These are phyloP conservation scores for Rostrhamus sociabilis DNA, from an alignment of 2,797 vertebrate species.

Conservation along the genomic window DNA sequence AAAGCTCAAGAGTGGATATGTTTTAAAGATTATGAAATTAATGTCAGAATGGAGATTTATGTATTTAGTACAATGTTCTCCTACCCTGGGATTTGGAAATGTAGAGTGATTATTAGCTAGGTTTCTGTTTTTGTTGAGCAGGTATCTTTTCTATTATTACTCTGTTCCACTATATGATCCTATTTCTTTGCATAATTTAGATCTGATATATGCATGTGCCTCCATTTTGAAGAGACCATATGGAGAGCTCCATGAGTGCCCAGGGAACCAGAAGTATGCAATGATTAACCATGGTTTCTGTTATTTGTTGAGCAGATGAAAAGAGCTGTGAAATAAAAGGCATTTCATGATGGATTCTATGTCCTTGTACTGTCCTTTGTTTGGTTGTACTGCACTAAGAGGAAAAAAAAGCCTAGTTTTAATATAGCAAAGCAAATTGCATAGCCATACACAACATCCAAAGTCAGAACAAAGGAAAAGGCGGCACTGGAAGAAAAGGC, in stretches of 20 bases:
- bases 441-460: not conserved
- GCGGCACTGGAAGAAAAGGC: not conserved
- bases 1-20: conserved; percentile 35
- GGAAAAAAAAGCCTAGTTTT: conserved; percentile 7
- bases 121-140: conserved; percentile 71
- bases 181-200: conserved; percentile 72
- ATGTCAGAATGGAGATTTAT: conserved; percentile 65
- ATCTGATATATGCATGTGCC: conserved; percentile 69
- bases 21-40: conserved; percentile 62
- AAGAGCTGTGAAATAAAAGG: conserved; percentile 70
- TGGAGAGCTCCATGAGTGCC: conserved; percentile 72
- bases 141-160: conserved; percentile 65
- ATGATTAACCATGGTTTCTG: conserved; percentile 70
- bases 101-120: conserved; percentile 62
- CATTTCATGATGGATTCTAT: conserved; percentile 54
- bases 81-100: conserved; percentile 46
- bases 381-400: conserved; percentile 40
- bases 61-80: conserved; percentile 44
- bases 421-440: conserved; percentile 35
- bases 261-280: conserved; percentile 64
- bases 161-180: conserved; percentile 65
- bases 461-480: conserved; percentile 42
- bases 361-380: conserved; percentile 74
- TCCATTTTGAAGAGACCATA: conserved; percentile 72
- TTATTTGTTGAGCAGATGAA: conserved; percentile 71